A percentile compares a stretch with the other conserved stretches of the same genome.
Conservation (phyloP, 2,888 invertebrate genomes). For the Cistogaster globosa region DNA sequence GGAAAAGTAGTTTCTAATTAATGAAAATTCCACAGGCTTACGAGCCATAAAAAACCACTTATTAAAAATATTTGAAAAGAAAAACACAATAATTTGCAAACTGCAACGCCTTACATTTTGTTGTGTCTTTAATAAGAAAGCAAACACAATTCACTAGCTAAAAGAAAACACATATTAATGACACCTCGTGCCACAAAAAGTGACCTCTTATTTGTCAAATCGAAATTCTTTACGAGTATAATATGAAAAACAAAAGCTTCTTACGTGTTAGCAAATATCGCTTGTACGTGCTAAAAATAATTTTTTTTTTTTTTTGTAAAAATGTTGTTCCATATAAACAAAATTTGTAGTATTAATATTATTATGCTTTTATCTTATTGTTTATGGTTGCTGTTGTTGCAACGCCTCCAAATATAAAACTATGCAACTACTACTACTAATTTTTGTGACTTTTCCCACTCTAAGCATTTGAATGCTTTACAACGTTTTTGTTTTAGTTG, state of each 20-base stretch:
- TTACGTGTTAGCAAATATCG: not conserved
- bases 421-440: conserved; percentile 10
- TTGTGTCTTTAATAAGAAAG: conserved; percentile 7
- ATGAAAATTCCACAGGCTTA: conserved; percentile 49
- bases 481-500: conserved; percentile 43
- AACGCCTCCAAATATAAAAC: conserved; percentile 56
- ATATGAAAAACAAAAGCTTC: conserved; percentile 1
- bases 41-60: not conserved
- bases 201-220: conserved; percentile 79
- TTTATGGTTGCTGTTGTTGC: conserved; percentile 35
- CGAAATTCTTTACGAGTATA: not conserved
- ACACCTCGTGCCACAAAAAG: conserved; percentile 75
- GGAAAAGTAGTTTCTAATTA: conserved; percentile 63
- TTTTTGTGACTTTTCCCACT: conserved; percentile 1
- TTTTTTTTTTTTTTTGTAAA: conserved; percentile 23
- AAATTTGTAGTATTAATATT: conserved; percentile 14
- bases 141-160: not conserved
- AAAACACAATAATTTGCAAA: conserved; percentile 48
- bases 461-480: not conserved
- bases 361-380: conserved; percentile 37
- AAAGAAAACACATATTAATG: conserved; percentile 55
- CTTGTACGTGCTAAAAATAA: conserved; percentile 32
- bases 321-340: conserved; percentile 19
- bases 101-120: conserved; percentile 40
- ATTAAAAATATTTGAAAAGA: not conserved